A percentile compares a stretch with the other conserved stretches of the same genome.
These are phyloP conservation scores for Microtus pennsylvanicus DNA, from an alignment of 2,113 vertebrate genomes.

Conservation along the genomic window DNA sequence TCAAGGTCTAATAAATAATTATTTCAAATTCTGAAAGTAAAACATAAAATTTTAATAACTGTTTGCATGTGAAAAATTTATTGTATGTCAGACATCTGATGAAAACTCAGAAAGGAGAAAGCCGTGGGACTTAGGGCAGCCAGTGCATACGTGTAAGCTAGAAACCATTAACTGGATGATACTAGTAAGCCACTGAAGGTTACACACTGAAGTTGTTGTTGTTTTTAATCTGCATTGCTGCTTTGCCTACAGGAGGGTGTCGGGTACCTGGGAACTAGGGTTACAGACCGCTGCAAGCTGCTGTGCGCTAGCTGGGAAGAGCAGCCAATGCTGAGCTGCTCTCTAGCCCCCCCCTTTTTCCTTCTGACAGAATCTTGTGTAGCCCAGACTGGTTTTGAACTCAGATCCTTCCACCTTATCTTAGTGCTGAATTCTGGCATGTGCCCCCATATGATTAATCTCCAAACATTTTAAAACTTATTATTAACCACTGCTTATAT, in stretches of 20 bases:
- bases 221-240: not conserved
- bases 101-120: not conserved
- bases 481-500: constrained; percentile 25
- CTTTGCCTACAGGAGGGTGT: not conserved
- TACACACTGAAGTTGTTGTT: not conserved
- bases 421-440: not conserved
- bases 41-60: constrained; percentile 21
- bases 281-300: too few relatives aligned
- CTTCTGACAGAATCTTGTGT: not conserved
- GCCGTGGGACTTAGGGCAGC: not conserved
- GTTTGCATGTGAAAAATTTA: constrained; percentile 17
- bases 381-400: not conserved
- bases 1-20: constrained; percentile 29
- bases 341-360: not conserved
- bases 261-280: not conserved
- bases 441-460: not conserved
- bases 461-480: not conserved
- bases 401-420: not conserved
- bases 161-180: not conserved
- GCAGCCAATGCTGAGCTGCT: too few relatives aligned
- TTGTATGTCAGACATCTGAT: not conserved
- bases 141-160: not conserved
- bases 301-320: too few relatives aligned
- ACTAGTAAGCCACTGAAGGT: not conserved
- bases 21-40: constrained; percentile 44